Base-by-base conservation (phyloP, 2,113 vertebrate species). In the Melanerpes formicivorus region DNA sequence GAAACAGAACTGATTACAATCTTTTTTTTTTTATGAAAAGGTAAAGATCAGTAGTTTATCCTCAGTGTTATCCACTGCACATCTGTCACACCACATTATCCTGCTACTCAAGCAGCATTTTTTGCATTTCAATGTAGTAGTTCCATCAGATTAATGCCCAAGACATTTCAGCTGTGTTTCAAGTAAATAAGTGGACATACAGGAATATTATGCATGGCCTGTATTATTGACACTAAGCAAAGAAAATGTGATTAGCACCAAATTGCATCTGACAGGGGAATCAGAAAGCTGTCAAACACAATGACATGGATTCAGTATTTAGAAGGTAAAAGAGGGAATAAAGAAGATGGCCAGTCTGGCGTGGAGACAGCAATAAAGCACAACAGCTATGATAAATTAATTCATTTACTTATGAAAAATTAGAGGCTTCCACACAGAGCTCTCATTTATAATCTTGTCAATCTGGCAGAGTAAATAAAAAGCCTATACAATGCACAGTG, bases 201-300 rank as follows among this genome's bases (percentile, higher is more conserved):
- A 98, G 96, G 97, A 97, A 98, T 98, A 98, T 98, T 98, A 98
- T 98, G 98, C 98, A 98, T 95, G 97, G 97, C 95, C 97, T 97
- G 96, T 96, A 98, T 97, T 97, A 97, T 87, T 98, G 98, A 98
- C 97, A 98, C 96, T 96, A 97, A 97, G 97, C 97, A 98, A 97
- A 98, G 97, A 97, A 98, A 98, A 98, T 98, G 97, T 98, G 98
- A 98, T 98, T 98, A 98, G 98, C 97, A 97, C 97, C 97, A 98
- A 98, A 98, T 98, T 98, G 98, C 97, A 98, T 98, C 97, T 98
- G 99, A 99, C 98, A 98, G 94, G 97, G 98, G 98, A 98, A 99
- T 98, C 98, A 98, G 97, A 98, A 98, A 98, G 97, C 98, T 99
- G 99, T 99, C 99, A 99, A 98, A 99, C 97, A 98, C 97, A 97